A percentile compares a stretch with the other conserved stretches of the same genome.
Evolutionary conservation across 2,888 invertebrate genomes (phyloP).

Genomic region (Eubasilissa splendida): DNA sequence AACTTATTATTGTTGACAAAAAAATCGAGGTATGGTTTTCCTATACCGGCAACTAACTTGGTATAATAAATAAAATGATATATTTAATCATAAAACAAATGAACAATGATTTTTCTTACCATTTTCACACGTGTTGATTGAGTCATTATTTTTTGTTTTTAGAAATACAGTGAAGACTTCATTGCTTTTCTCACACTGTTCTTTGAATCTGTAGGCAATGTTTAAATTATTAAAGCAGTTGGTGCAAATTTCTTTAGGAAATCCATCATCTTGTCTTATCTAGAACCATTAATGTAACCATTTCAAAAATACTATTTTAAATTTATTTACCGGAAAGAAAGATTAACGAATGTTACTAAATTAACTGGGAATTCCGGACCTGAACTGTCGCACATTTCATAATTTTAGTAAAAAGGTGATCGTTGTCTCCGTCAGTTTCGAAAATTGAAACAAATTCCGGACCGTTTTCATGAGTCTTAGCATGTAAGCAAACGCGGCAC

Average conservation of each 20-base stretch:
- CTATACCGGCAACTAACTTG: background rate
- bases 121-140: background rate
- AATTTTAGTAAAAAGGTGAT: conserved; percentile 35
- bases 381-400: conserved; percentile 47
- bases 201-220: conserved; percentile 58
- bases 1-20: too few species aligned
- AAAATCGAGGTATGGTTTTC: too few species aligned
- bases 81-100: background rate
- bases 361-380: conserved; percentile 26
- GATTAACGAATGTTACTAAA: background rate
- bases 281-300: conserved; percentile 36
- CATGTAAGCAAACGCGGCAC: conserved; percentile 48
- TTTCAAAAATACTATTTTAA: too few species aligned
- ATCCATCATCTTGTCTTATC: conserved; percentile 56
- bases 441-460: conserved; percentile 45
- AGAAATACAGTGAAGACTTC: conserved; percentile 46
- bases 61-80: background rate
- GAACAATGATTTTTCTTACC: background rate
- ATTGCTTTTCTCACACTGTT: conserved; percentile 58
- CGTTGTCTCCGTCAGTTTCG: conserved; percentile 7
- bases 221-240: conserved; percentile 56
- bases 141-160: background rate
- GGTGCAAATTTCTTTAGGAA: conserved; percentile 59
- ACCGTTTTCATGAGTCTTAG: conserved; percentile 9
- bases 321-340: too few species aligned